Evolutionary conservation across 2,113 vertebrate genomes (phyloP).

Genomic region (Crocuta crocuta): DNA sequence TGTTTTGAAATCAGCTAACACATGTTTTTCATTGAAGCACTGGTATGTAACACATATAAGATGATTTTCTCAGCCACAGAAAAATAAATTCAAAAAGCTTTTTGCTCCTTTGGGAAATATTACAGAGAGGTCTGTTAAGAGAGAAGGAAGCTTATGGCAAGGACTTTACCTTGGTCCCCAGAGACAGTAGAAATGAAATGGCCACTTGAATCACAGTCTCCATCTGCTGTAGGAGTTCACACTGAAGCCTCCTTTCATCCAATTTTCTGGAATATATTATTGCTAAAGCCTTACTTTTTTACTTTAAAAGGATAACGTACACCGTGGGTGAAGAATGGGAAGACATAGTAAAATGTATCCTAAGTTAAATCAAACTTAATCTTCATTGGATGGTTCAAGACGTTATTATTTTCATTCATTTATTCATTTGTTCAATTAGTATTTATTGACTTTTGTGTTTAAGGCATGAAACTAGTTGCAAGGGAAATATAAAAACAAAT

Average conservation of each 20-base stretch:
- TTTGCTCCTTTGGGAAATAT: slow-evolving; percentile 28
- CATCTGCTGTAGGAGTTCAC: background rate
- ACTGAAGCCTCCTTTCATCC: background rate
- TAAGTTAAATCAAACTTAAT: background rate
- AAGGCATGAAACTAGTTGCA: background rate
- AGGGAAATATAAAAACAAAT: background rate
- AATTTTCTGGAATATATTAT: slow-evolving; percentile 30
- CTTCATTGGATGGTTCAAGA: background rate
- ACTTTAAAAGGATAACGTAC: background rate
- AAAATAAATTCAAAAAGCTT: background rate
- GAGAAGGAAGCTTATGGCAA: background rate
- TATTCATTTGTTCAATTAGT: background rate
- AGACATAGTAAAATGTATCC: background rate
- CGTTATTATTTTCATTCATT: background rate
- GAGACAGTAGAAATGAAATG: slow-evolving; percentile 20
- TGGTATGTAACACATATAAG: background rate
- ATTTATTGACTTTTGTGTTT: slow-evolving; percentile 37
- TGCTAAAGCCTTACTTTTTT: background rate
- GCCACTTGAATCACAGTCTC: background rate
- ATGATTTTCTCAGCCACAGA: background rate
- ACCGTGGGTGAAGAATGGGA: background rate
- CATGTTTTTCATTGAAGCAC: slow-evolving; percentile 7
- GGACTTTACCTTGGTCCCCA: background rate
- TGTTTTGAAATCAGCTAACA: background rate
- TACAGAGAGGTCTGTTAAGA: background rate